Evolutionary conservation across 2,797 vertebrate species (phyloP).

Genomic region (Melopsittacus undulatus): DNA sequence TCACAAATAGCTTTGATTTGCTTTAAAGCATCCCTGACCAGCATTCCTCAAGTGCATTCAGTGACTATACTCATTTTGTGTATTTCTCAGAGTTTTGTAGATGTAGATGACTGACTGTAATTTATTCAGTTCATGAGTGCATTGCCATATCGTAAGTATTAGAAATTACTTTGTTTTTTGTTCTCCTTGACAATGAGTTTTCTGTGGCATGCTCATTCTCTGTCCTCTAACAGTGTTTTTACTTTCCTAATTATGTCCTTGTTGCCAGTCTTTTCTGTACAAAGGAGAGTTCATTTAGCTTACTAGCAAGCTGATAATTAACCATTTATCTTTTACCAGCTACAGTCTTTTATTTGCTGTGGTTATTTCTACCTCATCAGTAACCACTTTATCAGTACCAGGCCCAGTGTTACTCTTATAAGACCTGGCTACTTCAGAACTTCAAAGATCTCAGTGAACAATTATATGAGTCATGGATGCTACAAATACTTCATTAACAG

Average conservation of each 20-base stretch:
- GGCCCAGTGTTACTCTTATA: not conserved
- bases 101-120: not conserved
- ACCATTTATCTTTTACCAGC: not conserved
- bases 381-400: not conserved
- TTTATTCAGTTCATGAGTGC: not conserved
- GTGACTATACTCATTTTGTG: not conserved
- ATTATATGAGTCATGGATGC: not conserved
- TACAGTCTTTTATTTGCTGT: not conserved
- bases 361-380: not conserved
- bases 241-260: not conserved
- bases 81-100: not conserved
- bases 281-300: not conserved
- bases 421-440: not conserved
- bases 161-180: not conserved
- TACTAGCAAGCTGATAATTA: not conserved
- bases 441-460: not conserved
- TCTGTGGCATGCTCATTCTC: not conserved
- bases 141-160: not conserved
- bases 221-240: not conserved
- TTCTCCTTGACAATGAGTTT: not conserved
- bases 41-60: not conserved
- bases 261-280: not conserved
- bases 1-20: not conserved
- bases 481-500: not conserved
- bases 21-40: not conserved